phyloP scores from a whole-genome alignment of 2,888 invertebrate species.

The Apodemia hepburni region DNA sequence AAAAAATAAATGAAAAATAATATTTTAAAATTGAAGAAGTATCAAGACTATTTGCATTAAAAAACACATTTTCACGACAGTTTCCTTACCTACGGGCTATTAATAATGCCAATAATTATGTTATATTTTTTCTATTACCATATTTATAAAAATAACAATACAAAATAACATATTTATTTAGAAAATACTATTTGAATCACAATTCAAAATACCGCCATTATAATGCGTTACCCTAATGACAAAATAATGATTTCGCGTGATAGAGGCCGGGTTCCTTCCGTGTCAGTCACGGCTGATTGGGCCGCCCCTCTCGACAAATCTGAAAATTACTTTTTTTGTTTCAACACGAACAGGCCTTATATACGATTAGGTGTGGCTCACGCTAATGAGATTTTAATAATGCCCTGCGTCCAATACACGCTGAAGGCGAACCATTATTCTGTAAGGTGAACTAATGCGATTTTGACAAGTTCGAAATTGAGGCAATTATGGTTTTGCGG shows the following conservation, averaged over 20 bases:
- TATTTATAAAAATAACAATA: not conserved
- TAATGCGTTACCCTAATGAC: constrained; percentile 65
- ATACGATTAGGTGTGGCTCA: constrained; percentile 63
- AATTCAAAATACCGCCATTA: constrained; percentile 46
- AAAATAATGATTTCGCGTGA: constrained; percentile 78
- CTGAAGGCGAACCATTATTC: constrained; percentile 65
- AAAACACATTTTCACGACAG: too few species aligned
- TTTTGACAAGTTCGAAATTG: constrained; percentile 79
- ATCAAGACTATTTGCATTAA: too few species aligned
- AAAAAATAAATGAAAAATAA: too few species aligned
- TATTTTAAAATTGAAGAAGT: too few species aligned
- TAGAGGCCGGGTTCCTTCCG: constrained; percentile 61
- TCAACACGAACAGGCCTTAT: constrained; percentile 48
- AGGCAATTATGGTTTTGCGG: constrained; percentile 72
- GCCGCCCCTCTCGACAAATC: constrained; percentile 56
- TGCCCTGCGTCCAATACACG: constrained; percentile 64
- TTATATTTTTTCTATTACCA: not conserved
- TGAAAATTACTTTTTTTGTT: constrained; percentile 70
- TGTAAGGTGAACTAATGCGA: constrained; percentile 69
- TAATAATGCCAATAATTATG: too few species aligned
- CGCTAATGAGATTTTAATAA: constrained; percentile 78
- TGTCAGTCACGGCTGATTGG: constrained; percentile 75
- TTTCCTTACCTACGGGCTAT: too few species aligned
- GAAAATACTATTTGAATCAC: constrained; percentile 19
- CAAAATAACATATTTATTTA: not conserved